Evolutionary conservation across 37 sponge, comb jelly and placozoan genomes (phyloP), one percentile per base, ranked within the genome.

Genomic region (Mnemiopsis leidyi): DNA sequence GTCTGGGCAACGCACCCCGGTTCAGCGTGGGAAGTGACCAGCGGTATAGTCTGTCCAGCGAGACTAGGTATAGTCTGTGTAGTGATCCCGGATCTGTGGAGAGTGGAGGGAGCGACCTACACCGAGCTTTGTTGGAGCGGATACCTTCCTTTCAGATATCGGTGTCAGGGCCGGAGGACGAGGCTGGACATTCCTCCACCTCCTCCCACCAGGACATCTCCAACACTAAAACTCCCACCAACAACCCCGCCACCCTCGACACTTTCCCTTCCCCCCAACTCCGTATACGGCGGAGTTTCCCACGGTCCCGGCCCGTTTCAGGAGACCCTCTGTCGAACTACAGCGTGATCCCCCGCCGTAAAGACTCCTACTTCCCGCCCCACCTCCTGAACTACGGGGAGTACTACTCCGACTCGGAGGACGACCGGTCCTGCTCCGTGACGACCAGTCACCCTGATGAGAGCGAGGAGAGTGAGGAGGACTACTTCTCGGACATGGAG

Each of bases 331-430:
- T 69, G 3, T 69, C 73, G 2, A 69, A 69, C 73, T 69, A 69
- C n/a, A 69, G 29, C n/a, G 73, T 79, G 30, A 36, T 79, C 37
- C 82, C 82, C 36, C 82, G 82, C 82, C 82, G 82, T 2, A 79
- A 79, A 29, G 38, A 79, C 82, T 79, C 82, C 36, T 36, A 29
- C 37, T 35, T 79, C 23, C 20, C 82, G 7, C 82, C 82, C 35
- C 35, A 79, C 21, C 73, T 69, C 73, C 73, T 69, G 73, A 69
- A 69, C 24, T 69, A 69, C 73, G 73, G 73, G 2, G 73, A 25
- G 29, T 21, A 69, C 28, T 69, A 25, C 35, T 79, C 82, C 13
- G 82, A 79, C 23, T 79, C 82, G 29, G 82, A 79, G 7, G 82
- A 79, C 34, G 82, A 35, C 23, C 33, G 35, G 82, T 34, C 28